These are phyloP conservation scores for Sapajus apella DNA, from an alignment of 2,113 vertebrate genomes.

Conservation along the genomic window DNA sequence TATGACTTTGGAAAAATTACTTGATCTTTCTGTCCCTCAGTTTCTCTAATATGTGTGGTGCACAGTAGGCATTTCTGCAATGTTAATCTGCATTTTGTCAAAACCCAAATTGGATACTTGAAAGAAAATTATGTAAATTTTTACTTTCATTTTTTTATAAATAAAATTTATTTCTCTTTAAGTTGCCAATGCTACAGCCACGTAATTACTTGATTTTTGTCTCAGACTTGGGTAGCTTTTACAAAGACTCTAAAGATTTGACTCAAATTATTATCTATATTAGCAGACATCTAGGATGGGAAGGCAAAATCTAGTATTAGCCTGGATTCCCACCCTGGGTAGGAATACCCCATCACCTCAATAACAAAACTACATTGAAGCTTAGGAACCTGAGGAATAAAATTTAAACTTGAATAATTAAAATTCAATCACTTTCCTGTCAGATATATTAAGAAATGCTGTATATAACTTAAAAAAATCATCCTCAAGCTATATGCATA, in stretches of 20 bases:
- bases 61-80: neutral
- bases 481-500: constrained; percentile 37
- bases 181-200: neutral
- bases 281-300: neutral
- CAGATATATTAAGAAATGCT: constrained; percentile 49
- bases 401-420: constrained; percentile 66
- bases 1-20: neutral
- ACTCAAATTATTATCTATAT: neutral
- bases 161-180: neutral
- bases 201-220: neutral
- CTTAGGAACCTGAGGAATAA: constrained; percentile 3
- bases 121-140: neutral
- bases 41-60: neutral
- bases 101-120: neutral
- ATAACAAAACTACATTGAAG: constrained; percentile 39
- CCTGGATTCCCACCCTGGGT: neutral
- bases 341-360: neutral
- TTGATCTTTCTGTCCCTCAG: neutral
- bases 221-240: neutral
- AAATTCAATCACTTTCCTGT: constrained; percentile 58
- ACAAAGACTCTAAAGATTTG: neutral
- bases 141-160: neutral
- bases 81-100: neutral
- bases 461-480: constrained; percentile 49
- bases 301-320: neutral